Percentiles rank a stretch among this genome's conserved stretches.
phyloP scores from a whole-genome alignment of 2,888 invertebrate genomes.

The Stenchaetothrips biformis region DNA sequence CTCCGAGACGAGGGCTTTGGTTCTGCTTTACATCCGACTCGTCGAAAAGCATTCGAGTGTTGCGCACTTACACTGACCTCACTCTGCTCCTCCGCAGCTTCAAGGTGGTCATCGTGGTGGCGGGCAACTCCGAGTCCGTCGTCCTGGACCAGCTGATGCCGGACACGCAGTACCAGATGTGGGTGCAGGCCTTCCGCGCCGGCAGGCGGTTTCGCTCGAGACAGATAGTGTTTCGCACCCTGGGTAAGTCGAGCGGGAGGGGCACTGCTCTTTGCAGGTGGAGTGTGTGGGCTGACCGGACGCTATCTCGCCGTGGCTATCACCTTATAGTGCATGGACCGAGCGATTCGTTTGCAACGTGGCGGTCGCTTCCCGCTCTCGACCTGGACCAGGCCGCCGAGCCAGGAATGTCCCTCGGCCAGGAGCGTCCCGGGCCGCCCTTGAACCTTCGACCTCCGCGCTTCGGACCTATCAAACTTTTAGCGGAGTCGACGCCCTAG shows the following conservation, averaged over 20 bases:
- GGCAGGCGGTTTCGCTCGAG: slow-evolving; percentile 79
- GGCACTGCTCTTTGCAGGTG: not conserved
- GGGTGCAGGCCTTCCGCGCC: slow-evolving; percentile 71
- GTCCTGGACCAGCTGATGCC: slow-evolving; percentile 75
- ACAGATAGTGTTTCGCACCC: slow-evolving; percentile 82
- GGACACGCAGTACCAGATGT: slow-evolving; percentile 83
- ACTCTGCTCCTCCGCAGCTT: slow-evolving; percentile 62
- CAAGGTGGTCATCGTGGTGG: slow-evolving; percentile 88
- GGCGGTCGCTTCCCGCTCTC: not conserved
- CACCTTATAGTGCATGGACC: not conserved
- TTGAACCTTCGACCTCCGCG: slow-evolving; percentile 41
- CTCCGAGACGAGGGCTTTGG: too few species aligned
- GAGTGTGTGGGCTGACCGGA: not conserved
- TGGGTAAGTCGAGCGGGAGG: slow-evolving; percentile 36
- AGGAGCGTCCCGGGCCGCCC: slow-evolving; percentile 46
- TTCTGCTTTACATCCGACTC: too few species aligned
- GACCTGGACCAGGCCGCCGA: not conserved
- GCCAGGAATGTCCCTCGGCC: not conserved
- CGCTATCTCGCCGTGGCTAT: not conserved
- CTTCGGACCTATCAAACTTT: not conserved
- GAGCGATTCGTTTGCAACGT: not conserved
- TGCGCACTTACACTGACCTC: too few species aligned
- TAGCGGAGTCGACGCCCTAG: not conserved
- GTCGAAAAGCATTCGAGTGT: too few species aligned
- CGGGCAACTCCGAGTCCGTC: slow-evolving; percentile 82